Evolutionary conservation across 2,888 invertebrate species (phyloP).

Genomic region (Hesperia comma): DNA sequence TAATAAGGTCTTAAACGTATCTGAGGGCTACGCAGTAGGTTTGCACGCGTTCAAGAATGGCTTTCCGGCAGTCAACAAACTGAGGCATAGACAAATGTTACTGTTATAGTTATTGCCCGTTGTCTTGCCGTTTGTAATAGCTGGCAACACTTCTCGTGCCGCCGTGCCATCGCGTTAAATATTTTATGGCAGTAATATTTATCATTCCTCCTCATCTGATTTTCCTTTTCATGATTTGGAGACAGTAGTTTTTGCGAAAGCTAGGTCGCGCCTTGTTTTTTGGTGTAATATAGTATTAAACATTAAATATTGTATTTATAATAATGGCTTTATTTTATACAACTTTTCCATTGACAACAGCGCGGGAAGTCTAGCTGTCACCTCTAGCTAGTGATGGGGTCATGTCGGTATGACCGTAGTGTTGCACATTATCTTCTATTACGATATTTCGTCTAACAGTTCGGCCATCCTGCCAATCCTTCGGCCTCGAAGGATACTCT

Average conservation of each 20-base stretch:
- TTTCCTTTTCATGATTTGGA: conserved; percentile 20
- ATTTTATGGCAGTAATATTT: conserved; percentile 50
- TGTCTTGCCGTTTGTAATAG: conserved; percentile 64
- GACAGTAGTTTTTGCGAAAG: background rate
- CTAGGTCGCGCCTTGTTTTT: too few species aligned
- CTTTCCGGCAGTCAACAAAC: conserved; percentile 60
- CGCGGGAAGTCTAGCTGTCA: too few species aligned
- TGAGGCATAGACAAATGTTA: conserved; percentile 67
- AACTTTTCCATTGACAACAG: too few species aligned
- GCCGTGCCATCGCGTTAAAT: conserved; percentile 48
- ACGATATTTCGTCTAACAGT: too few species aligned
- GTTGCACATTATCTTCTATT: too few species aligned
- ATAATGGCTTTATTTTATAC: too few species aligned
- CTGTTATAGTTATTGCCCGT: conserved; percentile 71
- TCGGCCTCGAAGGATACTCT: too few species aligned
- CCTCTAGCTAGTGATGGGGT: too few species aligned
- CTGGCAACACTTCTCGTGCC: conserved; percentile 63
- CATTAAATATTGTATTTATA: too few species aligned
- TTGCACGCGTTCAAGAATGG: conserved; percentile 52
- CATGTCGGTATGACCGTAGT: too few species aligned
- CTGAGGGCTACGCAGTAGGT: background rate
- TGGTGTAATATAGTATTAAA: too few species aligned
- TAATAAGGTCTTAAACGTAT: conserved; percentile 12
- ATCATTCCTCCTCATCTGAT: conserved; percentile 37
- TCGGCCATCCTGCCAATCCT: too few species aligned